These are phyloP conservation scores for Sylvicola cinctus DNA, from an alignment of 2,888 invertebrate genomes.

Conservation along the genomic window DNA sequence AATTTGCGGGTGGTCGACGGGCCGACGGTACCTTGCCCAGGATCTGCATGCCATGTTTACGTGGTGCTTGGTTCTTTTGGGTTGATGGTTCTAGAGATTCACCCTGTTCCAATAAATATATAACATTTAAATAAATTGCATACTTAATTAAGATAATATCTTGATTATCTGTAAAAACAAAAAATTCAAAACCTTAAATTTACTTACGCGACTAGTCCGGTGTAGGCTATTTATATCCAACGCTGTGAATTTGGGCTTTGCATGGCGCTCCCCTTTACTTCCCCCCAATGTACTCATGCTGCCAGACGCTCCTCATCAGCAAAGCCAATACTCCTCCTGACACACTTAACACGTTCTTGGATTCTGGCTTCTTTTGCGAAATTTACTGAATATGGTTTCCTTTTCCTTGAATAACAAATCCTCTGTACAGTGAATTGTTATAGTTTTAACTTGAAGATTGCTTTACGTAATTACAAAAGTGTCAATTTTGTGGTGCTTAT, in stretches of 20 bases:
- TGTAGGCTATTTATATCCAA: constrained; percentile 97
- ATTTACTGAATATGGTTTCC: too few species aligned
- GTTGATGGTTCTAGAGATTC: constrained; percentile 74
- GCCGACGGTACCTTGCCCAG: constrained; percentile 98
- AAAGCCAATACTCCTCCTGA: constrained; percentile 10
- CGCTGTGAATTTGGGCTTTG: constrained; percentile 86
- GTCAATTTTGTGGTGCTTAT: too few species aligned
- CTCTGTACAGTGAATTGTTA: too few species aligned
- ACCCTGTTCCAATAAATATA: constrained; percentile 31
- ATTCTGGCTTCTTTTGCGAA: too few species aligned
- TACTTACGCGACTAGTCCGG: constrained; percentile 62
- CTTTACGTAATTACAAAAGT: too few species aligned
- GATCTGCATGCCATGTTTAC: constrained; percentile 99
- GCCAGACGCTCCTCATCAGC: constrained; percentile 30
- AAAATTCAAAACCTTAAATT: too few species aligned
- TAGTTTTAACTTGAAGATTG: too few species aligned
- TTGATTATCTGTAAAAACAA: too few species aligned
- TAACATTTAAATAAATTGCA: constrained; percentile 7
- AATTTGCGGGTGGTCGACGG: constrained; percentile 94
- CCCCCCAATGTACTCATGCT: constrained; percentile 30
- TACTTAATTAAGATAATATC: constrained; percentile 5
- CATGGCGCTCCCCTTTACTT: constrained; percentile 30
- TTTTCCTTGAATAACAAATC: too few species aligned
- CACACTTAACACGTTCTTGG: too few species aligned
- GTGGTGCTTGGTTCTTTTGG: constrained; percentile 73